A percentile compares a stretch with the other conserved stretches of the same genome.
These are phyloP conservation scores for Daubentonia madagascariensis DNA, from an alignment of 2,113 vertebrate species.

Conservation along the genomic window DNA sequence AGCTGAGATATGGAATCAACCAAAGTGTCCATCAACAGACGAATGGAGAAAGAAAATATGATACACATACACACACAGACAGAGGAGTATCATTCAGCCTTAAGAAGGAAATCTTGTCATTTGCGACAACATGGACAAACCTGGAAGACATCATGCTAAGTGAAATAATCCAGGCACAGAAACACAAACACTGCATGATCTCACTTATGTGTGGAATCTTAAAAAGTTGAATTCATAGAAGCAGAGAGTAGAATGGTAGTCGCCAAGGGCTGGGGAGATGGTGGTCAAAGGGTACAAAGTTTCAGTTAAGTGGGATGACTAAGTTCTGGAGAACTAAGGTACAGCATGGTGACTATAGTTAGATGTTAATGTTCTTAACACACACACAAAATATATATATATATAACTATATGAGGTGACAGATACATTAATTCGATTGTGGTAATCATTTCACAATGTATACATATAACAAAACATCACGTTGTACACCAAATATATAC, in stretches of 20 bases:
- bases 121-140: neutral
- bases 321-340: neutral
- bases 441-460: too few relatives aligned
- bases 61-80: neutral
- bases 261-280: neutral
- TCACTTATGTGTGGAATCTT: neutral
- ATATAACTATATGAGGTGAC: too few relatives aligned
- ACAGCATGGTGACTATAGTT: neutral
- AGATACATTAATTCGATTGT: too few relatives aligned
- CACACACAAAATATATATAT: too few relatives aligned
- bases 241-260: neutral
- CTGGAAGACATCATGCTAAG: neutral
- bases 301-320: neutral
- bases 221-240: neutral
- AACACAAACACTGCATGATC: neutral
- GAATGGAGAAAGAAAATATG: neutral
- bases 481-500: too few relatives aligned
- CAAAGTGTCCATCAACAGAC: neutral
- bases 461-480: too few relatives aligned
- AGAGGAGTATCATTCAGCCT: neutral
- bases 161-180: neutral
- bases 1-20: neutral
- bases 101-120: neutral
- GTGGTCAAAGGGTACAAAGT: neutral
- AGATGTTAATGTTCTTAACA: too few relatives aligned